phyloP scores from a whole-genome alignment of 2,888 invertebrate species.

The Teinopalpus imperialis region DNA sequence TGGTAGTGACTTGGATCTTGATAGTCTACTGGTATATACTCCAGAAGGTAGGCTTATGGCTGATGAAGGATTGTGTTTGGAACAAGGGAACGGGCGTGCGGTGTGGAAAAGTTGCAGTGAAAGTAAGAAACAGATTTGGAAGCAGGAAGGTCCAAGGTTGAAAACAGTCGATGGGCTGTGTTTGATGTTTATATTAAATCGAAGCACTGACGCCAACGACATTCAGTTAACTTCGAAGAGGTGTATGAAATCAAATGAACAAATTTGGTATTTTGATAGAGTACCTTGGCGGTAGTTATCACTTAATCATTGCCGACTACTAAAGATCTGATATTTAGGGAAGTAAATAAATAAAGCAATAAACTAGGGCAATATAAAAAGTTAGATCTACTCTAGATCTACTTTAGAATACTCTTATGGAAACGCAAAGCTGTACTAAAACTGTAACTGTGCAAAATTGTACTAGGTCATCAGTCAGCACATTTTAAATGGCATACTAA shows the following conservation, averaged over 20 bases:
- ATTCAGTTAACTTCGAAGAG: slow-evolving; percentile 79
- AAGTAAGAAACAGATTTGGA: slow-evolving; percentile 86
- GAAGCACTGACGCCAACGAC: slow-evolving; percentile 47
- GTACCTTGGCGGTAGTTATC: slow-evolving; percentile 83
- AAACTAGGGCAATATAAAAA: too few relatives aligned
- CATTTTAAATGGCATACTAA: too few relatives aligned
- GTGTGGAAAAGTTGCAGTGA: slow-evolving; percentile 88
- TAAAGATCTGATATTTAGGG: neutral
- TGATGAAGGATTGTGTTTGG: slow-evolving; percentile 93
- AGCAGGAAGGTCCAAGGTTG: slow-evolving; percentile 70
- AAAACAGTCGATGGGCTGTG: slow-evolving; percentile 58
- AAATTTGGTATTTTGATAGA: slow-evolving; percentile 86
- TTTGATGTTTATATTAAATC: slow-evolving; percentile 51
- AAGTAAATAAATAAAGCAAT: neutral
- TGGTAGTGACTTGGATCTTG: slow-evolving; percentile 77
- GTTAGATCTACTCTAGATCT: too few relatives aligned
- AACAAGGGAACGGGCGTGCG: slow-evolving; percentile 84
- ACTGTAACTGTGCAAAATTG: too few relatives aligned
- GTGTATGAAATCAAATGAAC: slow-evolving; percentile 81
- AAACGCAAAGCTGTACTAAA: too few relatives aligned
- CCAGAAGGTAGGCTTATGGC: slow-evolving; percentile 89
- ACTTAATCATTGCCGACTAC: neutral
- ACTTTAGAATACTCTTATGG: too few relatives aligned
- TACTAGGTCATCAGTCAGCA: too few relatives aligned
- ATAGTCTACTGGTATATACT: slow-evolving; percentile 88